These are phyloP conservation scores for Agrilus cyanescens DNA, from an alignment of 2,888 invertebrate genomes.

Conservation along the genomic window DNA sequence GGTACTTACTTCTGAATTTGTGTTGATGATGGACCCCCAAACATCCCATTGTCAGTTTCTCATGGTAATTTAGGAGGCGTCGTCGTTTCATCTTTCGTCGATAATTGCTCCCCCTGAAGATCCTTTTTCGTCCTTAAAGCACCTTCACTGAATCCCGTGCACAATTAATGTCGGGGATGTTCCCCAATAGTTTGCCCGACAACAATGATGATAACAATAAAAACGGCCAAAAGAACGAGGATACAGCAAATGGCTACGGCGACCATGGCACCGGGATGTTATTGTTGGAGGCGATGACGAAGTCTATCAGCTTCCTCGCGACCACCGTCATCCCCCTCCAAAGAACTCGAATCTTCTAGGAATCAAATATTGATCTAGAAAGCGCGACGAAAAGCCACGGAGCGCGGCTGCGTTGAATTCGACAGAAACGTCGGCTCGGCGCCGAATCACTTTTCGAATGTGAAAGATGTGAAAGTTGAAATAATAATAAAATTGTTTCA, in stretches of 20 bases:
- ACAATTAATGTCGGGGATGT: conserved; percentile 19
- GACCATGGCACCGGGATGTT: conserved; percentile 44
- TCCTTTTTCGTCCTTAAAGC: too few relatives aligned
- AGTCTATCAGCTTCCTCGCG: not conserved
- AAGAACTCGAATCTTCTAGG: not conserved
- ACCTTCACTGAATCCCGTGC: too few relatives aligned
- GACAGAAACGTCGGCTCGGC: too few relatives aligned
- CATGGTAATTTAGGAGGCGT: too few relatives aligned
- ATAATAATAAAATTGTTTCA: too few relatives aligned
- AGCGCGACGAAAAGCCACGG: conserved; percentile 38
- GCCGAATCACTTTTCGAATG: too few relatives aligned
- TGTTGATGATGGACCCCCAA: too few relatives aligned
- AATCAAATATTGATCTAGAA: not conserved
- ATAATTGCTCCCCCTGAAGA: too few relatives aligned
- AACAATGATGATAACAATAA: conserved; percentile 71
- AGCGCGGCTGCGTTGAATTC: conserved; percentile 29
- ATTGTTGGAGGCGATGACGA: conserved; percentile 8
- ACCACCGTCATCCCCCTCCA: not conserved
- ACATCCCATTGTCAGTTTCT: too few relatives aligned
- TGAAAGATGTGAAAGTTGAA: too few relatives aligned
- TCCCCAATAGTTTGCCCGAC: conserved; percentile 63
- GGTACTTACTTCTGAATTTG: too few relatives aligned
- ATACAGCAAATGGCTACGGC: conserved; percentile 77
- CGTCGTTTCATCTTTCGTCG: too few relatives aligned
- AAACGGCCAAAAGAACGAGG: conserved; percentile 65